Evolutionary conservation across 2,113 vertebrate species (phyloP).

Genomic region (Oryzias curvinotus): DNA sequence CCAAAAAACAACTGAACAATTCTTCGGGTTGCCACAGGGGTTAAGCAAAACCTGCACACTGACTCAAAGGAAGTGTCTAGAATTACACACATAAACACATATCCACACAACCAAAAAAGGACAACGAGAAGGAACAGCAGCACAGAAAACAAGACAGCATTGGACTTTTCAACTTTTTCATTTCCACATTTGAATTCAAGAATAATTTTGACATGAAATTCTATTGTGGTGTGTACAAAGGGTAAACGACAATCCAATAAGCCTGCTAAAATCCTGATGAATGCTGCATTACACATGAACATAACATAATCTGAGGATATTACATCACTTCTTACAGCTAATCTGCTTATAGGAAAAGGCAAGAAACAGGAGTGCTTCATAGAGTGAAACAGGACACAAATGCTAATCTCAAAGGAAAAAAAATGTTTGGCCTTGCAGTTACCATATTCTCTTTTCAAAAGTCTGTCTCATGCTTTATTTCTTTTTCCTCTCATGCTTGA

Average conservation of each 20-base stretch:
- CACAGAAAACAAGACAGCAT: no score
- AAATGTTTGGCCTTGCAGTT: conserved; percentile 11
- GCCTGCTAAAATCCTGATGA: conserved; percentile 34
- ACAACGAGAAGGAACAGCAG: no score
- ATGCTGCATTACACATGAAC: conserved; percentile 30
- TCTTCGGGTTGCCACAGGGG: no score
- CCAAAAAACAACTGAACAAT: no score
- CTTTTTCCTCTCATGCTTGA: no score
- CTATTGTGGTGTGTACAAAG: conserved; percentile 24
- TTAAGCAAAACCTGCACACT: no score
- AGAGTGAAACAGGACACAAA: conserved; percentile 8
- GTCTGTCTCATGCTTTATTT: no score
- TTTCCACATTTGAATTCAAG: conserved; percentile 26
- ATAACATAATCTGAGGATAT: conserved; percentile 35
- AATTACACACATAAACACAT: no score
- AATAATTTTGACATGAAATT: conserved; percentile 24
- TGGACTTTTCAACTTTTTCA: neutral
- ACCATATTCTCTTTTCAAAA: no score
- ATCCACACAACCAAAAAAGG: no score
- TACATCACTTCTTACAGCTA: conserved; percentile 42
- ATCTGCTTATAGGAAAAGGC: conserved; percentile 45
- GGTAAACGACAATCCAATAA: conserved; percentile 43
- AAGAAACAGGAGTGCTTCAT: conserved; percentile 28
- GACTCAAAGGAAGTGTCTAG: no score
- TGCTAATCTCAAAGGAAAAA: conserved; percentile 12